phyloP scores from a whole-genome alignment of 2,113 vertebrate species.

The Grammatotria lemairii region DNA sequence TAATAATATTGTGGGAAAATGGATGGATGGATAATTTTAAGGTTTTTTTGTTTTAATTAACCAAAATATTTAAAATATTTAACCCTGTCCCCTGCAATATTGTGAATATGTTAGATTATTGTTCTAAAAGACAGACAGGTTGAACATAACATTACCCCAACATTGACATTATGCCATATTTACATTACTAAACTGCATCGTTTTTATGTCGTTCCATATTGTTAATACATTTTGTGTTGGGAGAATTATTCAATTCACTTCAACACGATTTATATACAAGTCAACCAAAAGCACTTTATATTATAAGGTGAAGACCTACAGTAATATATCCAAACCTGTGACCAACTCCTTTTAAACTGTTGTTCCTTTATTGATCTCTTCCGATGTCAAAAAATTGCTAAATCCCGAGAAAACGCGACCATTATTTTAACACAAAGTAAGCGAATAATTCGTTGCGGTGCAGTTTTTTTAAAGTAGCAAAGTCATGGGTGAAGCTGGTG shows the following conservation, averaged over 20 bases:
- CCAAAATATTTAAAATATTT: background rate
- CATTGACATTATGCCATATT: background rate
- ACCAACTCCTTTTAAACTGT: background rate
- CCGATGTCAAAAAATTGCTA: background rate
- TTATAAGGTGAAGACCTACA: background rate
- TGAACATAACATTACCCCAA: background rate
- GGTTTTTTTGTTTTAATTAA: accelerated
- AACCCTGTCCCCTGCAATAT: background rate
- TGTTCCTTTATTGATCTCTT: background rate
- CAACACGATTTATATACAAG: accelerated
- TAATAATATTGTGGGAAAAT: background rate
- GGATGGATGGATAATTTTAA: background rate
- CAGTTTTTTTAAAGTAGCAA: background rate
- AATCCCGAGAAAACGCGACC: background rate
- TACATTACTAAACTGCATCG: background rate
- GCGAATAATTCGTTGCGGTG: accelerated
- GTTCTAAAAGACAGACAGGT: background rate
- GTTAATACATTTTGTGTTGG: accelerated
- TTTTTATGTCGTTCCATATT: background rate
- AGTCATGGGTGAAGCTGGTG: background rate
- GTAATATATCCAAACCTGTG: background rate
- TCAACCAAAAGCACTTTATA: background rate
- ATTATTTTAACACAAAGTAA: background rate
- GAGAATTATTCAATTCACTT: background rate
- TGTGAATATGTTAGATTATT: background rate